Conservation (phyloP, 2,888 invertebrate genomes). For the Synanthedon vespiformis region DNA sequence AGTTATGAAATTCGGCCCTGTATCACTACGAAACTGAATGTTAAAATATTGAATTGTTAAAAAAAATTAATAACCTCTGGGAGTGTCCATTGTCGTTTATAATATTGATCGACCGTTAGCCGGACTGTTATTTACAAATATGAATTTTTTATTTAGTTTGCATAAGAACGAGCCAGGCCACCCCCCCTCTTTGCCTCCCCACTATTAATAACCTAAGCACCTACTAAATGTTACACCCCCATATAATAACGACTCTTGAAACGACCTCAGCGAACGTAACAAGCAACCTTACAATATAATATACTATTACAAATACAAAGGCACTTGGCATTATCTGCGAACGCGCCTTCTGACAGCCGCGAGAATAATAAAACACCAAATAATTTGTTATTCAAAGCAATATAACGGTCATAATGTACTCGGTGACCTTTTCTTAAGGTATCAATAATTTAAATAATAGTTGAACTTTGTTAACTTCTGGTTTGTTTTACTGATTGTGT, state of each 20-base stretch:
- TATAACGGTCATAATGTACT: neutral
- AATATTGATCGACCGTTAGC: conserved; percentile 22
- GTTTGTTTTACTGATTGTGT: neutral
- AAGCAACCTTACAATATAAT: conserved; percentile 11
- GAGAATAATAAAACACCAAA: neutral
- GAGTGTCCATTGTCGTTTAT: conserved; percentile 8
- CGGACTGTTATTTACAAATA: conserved; percentile 28
- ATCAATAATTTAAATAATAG: neutral
- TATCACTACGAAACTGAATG: neutral
- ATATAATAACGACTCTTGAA: conserved; percentile 22
- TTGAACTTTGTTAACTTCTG: neutral
- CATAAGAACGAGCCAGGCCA: conserved; percentile 29
- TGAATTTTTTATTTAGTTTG: conserved; percentile 45
- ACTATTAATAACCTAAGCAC: conserved; percentile 38
- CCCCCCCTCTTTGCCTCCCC: conserved; percentile 18
- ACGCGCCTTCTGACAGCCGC: conserved; percentile 1
- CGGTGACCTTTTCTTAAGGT: neutral
- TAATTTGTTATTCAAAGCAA: neutral
- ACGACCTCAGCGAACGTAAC: conserved; percentile 16
- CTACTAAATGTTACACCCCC: conserved; percentile 35
- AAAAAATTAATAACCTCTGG: conserved; percentile 2
- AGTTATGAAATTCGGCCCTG: neutral
- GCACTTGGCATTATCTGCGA: conserved; percentile 1
- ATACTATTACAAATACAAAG: conserved; percentile 1
- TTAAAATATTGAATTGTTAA: neutral